These are phyloP conservation scores for Aphis craccivora DNA, from an alignment of 1,140 invertebrate genomes.

Conservation along the genomic window DNA sequence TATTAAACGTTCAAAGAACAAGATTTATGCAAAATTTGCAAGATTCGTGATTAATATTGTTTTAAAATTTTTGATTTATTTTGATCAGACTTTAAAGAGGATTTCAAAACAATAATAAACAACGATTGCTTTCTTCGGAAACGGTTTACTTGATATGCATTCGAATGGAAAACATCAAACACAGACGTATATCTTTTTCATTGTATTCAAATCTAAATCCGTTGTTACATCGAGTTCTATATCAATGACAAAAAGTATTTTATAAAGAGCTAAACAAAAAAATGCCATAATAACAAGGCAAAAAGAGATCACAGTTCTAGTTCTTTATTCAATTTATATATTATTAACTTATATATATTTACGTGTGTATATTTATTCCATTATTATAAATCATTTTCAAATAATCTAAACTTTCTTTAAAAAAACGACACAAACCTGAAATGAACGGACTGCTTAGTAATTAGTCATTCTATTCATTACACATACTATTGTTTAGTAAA, in stretches of 20 bases:
- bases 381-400: background rate
- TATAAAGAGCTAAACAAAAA: slow-evolving; percentile 4
- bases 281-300: background rate
- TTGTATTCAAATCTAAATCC: slow-evolving; percentile 8
- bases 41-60: background rate
- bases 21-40: background rate
- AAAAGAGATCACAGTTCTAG: background rate
- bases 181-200: slow-evolving; percentile 7
- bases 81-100: background rate
- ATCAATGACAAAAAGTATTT: slow-evolving; percentile 8
- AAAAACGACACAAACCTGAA: background rate
- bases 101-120: slow-evolving; percentile 13
- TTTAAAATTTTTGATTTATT: background rate
- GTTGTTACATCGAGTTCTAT: background rate
- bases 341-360: background rate
- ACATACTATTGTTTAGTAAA: no score
- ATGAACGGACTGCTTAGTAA: background rate
- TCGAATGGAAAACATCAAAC: slow-evolving; percentile 34
- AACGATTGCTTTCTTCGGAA: background rate
- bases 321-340: background rate
- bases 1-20: background rate
- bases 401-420: background rate
- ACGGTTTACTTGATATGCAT: background rate
- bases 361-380: background rate
- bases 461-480: background rate